Conservation (phyloP, 2,888 invertebrate genomes). For the Mycogona germanica region DNA sequence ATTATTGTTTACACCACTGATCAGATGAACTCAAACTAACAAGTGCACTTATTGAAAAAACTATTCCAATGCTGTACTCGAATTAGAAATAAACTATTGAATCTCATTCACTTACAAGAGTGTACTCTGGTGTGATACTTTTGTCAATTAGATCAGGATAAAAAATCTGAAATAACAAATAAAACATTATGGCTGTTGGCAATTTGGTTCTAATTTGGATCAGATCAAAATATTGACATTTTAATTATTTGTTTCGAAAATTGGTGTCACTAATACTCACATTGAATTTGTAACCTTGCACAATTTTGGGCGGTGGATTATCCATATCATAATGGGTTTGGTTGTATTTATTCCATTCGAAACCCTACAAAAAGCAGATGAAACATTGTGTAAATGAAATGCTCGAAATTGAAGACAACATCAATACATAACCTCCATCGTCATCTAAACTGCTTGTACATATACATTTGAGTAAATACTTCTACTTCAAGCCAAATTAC, state of each 20-base stretch:
- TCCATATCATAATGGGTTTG: slow-evolving; percentile 99
- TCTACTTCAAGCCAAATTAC: slow-evolving; percentile 25
- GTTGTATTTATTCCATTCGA: slow-evolving; percentile 99
- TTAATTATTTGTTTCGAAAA: slow-evolving; percentile 10
- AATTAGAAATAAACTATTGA: neutral
- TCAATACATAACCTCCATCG: too few species aligned
- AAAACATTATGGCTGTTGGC: too few species aligned
- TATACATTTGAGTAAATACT: slow-evolving; percentile 9
- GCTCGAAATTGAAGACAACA: too few species aligned
- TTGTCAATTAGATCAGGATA: slow-evolving; percentile 98
- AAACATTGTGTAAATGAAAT: neutral
- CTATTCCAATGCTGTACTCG: neutral
- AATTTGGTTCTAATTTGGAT: too few species aligned
- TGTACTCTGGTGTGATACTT: slow-evolving; percentile 81
- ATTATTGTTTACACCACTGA: neutral
- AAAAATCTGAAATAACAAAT: slow-evolving; percentile 64
- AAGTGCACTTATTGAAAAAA: neutral
- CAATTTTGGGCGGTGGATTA: slow-evolving; percentile 99
- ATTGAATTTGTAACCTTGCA: slow-evolving; percentile 99
- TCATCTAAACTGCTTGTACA: neutral
- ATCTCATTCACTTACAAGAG: slow-evolving; percentile 48
- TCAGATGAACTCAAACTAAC: neutral
- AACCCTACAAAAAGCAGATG: slow-evolving; percentile 54
- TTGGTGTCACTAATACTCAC: slow-evolving; percentile 29
- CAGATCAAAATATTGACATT: neutral